Base-by-base conservation (phyloP, 2,113 vertebrate species). In the Pelodiscus sinensis region DNA sequence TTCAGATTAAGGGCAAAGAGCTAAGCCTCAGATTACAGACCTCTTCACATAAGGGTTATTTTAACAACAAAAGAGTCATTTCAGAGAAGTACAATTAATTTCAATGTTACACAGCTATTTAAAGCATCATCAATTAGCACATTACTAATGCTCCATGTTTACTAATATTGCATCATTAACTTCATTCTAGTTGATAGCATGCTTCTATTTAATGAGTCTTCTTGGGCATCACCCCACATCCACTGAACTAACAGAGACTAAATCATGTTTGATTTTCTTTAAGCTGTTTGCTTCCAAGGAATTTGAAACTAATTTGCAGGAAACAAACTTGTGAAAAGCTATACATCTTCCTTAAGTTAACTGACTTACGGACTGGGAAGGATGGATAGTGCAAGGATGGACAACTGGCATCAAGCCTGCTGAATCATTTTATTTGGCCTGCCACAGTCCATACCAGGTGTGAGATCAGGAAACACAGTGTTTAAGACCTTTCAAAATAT, bases 21-120 rank as follows among this genome's bases (percentile, higher is more conserved):
- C 19, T 18, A 54, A 91, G 2, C 2, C 13, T 4, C 1, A 2
- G 18, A 1, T 50, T 31, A 86, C 5, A 58, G 10, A 38, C 0
- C 0, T 8, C 80, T 5, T 9, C 15, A 35, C 87, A 82, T 4
- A 87, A 29, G n/a, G 89, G 44, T 27, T 25, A 10, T 80, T 29
- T 93, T 86, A 91, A 81, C 16, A 52, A 9, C 4, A 85, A 54
- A 1, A 38, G n/a, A 68, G 5, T n/a, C 3, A 29, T 85, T 90
- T 85, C 60, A 90, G 31, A 82, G 73, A 86, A 77, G 27, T 4
- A 24, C 27, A 65, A 85, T 51, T 81, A 75, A n/a, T 0, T 1
- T 15, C 8, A 82, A n/a, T 4, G 78, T 1, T 21, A 35, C 13
- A n/a, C 2, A 31, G n/a, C 19, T 77, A 8, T 87, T 44, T 62